Evolutionary conservation across 2,888 invertebrate species (phyloP).

Genomic region (Brachyptera putata): DNA sequence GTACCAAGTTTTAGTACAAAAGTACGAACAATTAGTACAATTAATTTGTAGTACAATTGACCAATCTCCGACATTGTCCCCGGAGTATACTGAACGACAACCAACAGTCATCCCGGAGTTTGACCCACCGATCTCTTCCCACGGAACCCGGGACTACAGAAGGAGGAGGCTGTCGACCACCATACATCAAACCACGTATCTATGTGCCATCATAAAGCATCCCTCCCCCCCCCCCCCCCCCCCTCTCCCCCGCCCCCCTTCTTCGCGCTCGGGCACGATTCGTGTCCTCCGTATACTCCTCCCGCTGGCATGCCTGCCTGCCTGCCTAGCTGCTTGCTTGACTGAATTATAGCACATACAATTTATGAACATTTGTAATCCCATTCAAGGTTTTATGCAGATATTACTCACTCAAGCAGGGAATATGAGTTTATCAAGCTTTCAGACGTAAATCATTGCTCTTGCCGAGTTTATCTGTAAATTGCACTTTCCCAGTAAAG

Average conservation of each 20-base stretch:
- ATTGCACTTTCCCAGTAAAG: constrained; percentile 57
- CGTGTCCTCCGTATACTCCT: constrained; percentile 31
- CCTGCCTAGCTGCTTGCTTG: constrained; percentile 38
- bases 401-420: constrained; percentile 50
- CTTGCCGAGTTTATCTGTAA: constrained; percentile 57
- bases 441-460: constrained; percentile 64
- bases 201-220: constrained; percentile 35
- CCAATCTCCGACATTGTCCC: constrained; percentile 2
- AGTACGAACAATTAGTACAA: no score
- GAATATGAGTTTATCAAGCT: constrained; percentile 55
- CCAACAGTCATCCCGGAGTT: constrained; percentile 12
- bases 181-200: constrained; percentile 34
- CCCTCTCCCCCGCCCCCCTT: constrained; percentile 24
- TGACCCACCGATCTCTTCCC: constrained; percentile 8
- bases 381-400: constrained; percentile 50
- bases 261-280: constrained; percentile 26
- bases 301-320: constrained; percentile 31
- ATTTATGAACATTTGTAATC: constrained; percentile 51
- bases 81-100: no score
- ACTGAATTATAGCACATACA: constrained; percentile 48
- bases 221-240: constrained; percentile 23
- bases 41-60: no score
- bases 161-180: constrained; percentile 29
- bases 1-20: no score
- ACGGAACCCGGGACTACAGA: constrained; percentile 1